Conservation (phyloP, 2,888 invertebrate species). For the Sturmia bella region DNA sequence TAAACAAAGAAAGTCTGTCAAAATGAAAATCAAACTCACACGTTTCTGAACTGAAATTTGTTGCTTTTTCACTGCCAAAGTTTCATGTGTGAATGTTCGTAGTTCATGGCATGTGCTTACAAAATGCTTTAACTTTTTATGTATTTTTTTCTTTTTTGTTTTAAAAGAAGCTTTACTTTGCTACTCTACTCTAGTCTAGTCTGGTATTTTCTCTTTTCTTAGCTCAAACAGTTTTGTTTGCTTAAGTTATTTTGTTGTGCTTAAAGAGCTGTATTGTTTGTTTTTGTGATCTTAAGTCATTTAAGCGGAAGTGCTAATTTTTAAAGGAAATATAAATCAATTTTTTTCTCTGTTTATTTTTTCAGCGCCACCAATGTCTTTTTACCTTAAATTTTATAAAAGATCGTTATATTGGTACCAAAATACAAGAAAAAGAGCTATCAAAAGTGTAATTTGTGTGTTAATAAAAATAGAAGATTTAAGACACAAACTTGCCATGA, state of each 20-base stretch:
- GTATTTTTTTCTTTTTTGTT: conserved; percentile 30
- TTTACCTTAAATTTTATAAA: not conserved
- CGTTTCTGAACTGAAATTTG: conserved; percentile 40
- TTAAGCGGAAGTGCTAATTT: conserved; percentile 69
- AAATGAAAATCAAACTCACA: conserved; percentile 49
- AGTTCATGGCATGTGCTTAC: conserved; percentile 66
- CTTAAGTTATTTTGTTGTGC: conserved; percentile 50
- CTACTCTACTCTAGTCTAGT: conserved; percentile 1
- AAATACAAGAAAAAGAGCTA: conserved; percentile 21
- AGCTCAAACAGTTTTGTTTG: conserved; percentile 41
- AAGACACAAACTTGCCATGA: conserved; percentile 62
- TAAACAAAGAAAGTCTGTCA: not conserved
- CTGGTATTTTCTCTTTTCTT: not conserved
- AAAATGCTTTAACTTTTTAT: conserved; percentile 40
- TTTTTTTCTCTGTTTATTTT: conserved; percentile 47
- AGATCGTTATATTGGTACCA: conserved; percentile 8
- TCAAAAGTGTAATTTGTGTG: conserved; percentile 20
- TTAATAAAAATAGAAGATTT: conserved; percentile 63
- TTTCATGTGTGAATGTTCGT: conserved; percentile 32
- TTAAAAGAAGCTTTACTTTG: conserved; percentile 16
- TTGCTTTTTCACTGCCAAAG: conserved; percentile 13
- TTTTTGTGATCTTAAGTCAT: conserved; percentile 61
- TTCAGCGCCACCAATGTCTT: conserved; percentile 34
- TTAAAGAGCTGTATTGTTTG: conserved; percentile 21
- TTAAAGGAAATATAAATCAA: conserved; percentile 69